Base-by-base conservation (phyloP, 2,888 invertebrate genomes). In the Pelosia muscerda region DNA sequence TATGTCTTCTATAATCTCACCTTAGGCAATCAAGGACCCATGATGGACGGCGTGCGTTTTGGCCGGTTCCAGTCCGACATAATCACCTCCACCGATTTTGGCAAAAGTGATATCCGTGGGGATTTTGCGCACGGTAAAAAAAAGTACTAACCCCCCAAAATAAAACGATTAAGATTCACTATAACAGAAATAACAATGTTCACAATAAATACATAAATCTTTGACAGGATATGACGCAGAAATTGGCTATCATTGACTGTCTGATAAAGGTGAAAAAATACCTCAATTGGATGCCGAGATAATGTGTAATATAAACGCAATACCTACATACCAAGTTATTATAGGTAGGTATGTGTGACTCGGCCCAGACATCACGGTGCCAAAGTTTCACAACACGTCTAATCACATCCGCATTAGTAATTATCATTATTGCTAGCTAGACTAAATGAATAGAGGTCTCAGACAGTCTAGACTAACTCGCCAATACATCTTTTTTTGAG, bases 381-480 rank as follows among this genome's bases (percentile, higher is more conserved):
- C 63, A 60, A 38, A 9, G 23, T 28, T 61, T 34, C 26, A 15
- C 62, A 62, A 42, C 38, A 22, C 22, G 28, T 28, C 38, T n/a
- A 34, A 59, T 65, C 26, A 4, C 42, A 60, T 55, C 28, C 38
- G 54, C 42, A 23, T 57, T 63, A 62, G 49, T 57, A 31, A 60
- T 60, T 56, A 25, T 15, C 57, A 65, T 67, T 63, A 69, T 54
- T 19, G 64, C 34, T 66, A 65, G 66, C 57, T 59, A 54, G 22
- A 68, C 42, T 26, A n/a, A 34, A 22, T 34, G 38, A 53, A 65
- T 59, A 34, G 42, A 64, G 4, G 58, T 58, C 58, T 28, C 26
- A 59, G 60, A 28, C 19, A 28, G 63, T 67, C 49, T 67, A 67
- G 66, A 67, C 67, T 67, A 19, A 57, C 22, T 23, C 49, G 53